Percentiles rank a stretch among this genome's conserved stretches.
These are phyloP conservation scores for Eudasyphora cyanicolor DNA, from an alignment of 2,888 invertebrate genomes.

Conservation along the genomic window DNA sequence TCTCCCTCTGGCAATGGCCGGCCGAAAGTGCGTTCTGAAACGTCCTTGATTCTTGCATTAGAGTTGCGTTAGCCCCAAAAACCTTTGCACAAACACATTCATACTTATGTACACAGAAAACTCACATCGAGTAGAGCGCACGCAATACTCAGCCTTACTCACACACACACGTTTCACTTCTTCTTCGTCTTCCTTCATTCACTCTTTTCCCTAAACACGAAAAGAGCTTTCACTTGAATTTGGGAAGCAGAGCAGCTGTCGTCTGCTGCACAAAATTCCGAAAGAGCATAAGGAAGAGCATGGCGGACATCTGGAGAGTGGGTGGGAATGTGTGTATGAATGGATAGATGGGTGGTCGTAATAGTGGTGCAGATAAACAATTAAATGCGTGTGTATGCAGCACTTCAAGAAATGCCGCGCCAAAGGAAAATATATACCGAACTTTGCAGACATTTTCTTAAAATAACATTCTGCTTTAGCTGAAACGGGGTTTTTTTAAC, in stretches of 20 bases:
- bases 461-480: no score
- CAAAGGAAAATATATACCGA: background rate
- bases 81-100: slow-evolving; percentile 23
- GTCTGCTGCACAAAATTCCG: background rate
- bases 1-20: slow-evolving; percentile 59
- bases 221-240: background rate
- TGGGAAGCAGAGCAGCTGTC: background rate
- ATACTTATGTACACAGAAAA: background rate
- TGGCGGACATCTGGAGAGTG: no score
- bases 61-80: slow-evolving; percentile 62
- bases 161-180: background rate
- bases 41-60: slow-evolving; percentile 80
- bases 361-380: slow-evolving; percentile 26
- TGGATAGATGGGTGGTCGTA: background rate
- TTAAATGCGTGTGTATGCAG: slow-evolving; percentile 33
- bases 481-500: background rate
- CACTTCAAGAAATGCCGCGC: background rate
- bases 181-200: no score
- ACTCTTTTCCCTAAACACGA: background rate
- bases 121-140: no score
- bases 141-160: slow-evolving; percentile 13
- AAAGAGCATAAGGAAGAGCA: background rate
- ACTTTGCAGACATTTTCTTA: background rate
- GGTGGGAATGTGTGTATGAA: no score
- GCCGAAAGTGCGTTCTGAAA: slow-evolving; percentile 74